phyloP scores from a whole-genome alignment of 2,888 invertebrate species.

The Parapristionchus giblindavisi region DNA sequence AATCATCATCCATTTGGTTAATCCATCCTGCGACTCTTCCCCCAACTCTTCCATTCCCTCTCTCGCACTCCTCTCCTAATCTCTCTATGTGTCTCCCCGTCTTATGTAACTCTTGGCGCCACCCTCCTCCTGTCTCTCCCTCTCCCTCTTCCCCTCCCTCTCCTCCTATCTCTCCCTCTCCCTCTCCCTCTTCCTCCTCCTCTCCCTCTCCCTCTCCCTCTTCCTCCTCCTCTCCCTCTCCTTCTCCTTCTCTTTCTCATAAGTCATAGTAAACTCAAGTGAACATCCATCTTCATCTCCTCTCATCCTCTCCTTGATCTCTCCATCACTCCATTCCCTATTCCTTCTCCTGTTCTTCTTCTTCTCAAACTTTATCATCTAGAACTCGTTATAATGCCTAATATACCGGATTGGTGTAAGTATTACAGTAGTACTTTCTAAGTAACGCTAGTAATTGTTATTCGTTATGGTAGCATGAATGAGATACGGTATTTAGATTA shows the following conservation, averaged over 20 bases:
- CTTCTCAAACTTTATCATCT: not conserved
- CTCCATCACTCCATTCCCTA: not conserved
- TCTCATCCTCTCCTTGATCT: constrained; percentile 1
- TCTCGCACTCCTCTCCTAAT: not conserved
- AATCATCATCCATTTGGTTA: not conserved
- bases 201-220: not conserved
- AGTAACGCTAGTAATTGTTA: too few species aligned
- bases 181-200: not conserved
- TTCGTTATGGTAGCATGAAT: too few species aligned
- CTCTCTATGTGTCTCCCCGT: not conserved
- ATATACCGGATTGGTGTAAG: constrained; percentile 17
- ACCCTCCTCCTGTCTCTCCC: not conserved
- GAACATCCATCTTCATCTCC: too few species aligned
- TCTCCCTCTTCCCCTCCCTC: constrained; percentile 14
- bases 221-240: constrained; percentile 3
- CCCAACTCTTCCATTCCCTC: not conserved
- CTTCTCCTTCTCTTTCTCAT: constrained; percentile 8
- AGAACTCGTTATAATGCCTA: not conserved
- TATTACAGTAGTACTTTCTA: too few species aligned
- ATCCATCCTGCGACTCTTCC: not conserved
- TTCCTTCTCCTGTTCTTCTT: not conserved
- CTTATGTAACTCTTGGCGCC: not conserved
- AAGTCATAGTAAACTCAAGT: too few species aligned
- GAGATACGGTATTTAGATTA: too few species aligned
- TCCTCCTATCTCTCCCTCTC: constrained; percentile 1